Evolutionary conservation across 2,888 invertebrate genomes (phyloP).

Genomic region (Plemyria rubiginata): DNA sequence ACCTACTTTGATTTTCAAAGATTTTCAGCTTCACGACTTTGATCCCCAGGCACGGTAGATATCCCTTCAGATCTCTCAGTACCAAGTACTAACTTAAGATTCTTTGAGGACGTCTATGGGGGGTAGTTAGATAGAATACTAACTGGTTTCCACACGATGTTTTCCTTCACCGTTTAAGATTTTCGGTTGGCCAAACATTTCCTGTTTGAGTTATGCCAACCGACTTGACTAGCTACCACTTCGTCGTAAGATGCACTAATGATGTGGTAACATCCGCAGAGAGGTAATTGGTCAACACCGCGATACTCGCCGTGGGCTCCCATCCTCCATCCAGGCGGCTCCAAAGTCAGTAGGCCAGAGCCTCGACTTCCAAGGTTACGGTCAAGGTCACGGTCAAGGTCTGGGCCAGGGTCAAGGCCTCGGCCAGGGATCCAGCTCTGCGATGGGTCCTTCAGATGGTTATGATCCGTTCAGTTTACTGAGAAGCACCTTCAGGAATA

Average conservation of each 20-base stretch:
- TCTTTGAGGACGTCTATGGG: no score
- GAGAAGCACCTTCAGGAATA: conserved; percentile 68
- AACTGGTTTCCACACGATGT: no score
- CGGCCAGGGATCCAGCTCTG: conserved; percentile 1
- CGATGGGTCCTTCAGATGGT: conserved; percentile 42
- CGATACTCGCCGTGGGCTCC: conserved; percentile 45
- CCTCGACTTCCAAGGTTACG: conserved; percentile 7
- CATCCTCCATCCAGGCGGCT: conserved; percentile 52
- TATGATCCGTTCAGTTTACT: conserved; percentile 74
- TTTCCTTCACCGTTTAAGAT: no score
- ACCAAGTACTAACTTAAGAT: no score
- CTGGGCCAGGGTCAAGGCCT: conserved; percentile 12
- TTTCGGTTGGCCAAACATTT: no score
- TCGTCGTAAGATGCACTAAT: background rate
- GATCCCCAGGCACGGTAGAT: no score
- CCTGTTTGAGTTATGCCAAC: no score
- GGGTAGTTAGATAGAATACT: no score
- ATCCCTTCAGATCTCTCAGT: no score
- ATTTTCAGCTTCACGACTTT: no score
- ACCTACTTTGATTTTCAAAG: no score
- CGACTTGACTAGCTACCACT: no score
- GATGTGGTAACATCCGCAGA: background rate
- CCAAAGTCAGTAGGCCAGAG: conserved; percentile 52
- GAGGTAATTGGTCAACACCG: conserved; percentile 10
- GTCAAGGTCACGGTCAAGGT: conserved; percentile 6